Base-by-base conservation (phyloP, 2,113 vertebrate genomes). In the Hydrochoerus hydrochaeris region DNA sequence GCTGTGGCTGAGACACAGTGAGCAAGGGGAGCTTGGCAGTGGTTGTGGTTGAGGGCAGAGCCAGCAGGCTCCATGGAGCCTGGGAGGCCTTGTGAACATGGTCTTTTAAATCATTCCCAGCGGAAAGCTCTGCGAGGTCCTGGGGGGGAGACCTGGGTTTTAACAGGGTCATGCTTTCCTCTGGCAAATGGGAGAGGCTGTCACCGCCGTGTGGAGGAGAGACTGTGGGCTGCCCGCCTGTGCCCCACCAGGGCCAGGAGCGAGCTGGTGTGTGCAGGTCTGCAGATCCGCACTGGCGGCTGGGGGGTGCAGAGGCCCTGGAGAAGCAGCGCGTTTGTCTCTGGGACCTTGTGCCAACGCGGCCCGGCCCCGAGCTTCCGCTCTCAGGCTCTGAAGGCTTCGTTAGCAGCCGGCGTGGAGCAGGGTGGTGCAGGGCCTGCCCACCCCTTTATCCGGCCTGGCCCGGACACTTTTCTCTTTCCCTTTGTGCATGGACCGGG, bases 401-500 rank as follows among this genome's bases (percentile, higher is more conserved):
- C 54, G 49, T 94, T 75, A 5, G 1, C 84, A 92, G 82, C 9
- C 41, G 32, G 62, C 96, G 77, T 46, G 2, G 65, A 75, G 63
- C 60, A n/a, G n/a, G n/a, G n/a, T 16, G 54, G 54, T 5, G 30
- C 17, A 71, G 69, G 81, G 28, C 1, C 94, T n/a, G 28, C 22
- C 22, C 88, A 83, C 84, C 26, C 17, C 85, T 85, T 54, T 62
- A 28, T 65, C 96, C 85, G 89, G 85, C 57, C 52, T 38, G 86
- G 80, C n/a, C 49, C 62, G 4, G 28, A 12, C 3, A 17, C 46
- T 28, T 41, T 22, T 63, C 93, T 44, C 41, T 86, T 91, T 78
- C 35, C 20, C 11, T 81, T 85, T 35, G 32, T 52, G 46, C 88
- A 90, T 95, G 95, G 92, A 44, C 41, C 73, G 32, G 67, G 89